phyloP scores from a whole-genome alignment of 1,140 invertebrate genomes.

The Spodoptera litura region DNA sequence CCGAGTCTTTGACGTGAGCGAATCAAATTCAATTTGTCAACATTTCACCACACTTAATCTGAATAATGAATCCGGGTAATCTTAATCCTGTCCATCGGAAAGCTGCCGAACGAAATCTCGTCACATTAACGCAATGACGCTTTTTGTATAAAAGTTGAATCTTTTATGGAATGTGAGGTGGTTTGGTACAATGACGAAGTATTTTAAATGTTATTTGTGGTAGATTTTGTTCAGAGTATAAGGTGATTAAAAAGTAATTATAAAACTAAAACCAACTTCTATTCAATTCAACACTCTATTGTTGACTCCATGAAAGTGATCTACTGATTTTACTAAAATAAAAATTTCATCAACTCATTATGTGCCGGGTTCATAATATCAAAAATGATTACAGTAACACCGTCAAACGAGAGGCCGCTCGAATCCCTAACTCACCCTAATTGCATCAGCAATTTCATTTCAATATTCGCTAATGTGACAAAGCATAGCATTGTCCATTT shows the following conservation, averaged over 20 bases:
- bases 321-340: too few species aligned
- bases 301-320: too few species aligned
- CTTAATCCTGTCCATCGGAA: slow-evolving; percentile 51
- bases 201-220: too few species aligned
- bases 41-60: slow-evolving; percentile 68
- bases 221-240: too few species aligned
- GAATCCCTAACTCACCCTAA: neutral
- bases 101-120: slow-evolving; percentile 45
- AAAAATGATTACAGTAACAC: too few species aligned
- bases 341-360: too few species aligned
- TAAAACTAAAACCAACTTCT: too few species aligned
- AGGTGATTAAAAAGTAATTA: too few species aligned
- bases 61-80: slow-evolving; percentile 69
- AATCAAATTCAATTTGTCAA: slow-evolving; percentile 77
- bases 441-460: neutral
- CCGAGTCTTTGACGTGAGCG: slow-evolving; percentile 64
- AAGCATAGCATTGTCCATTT: slow-evolving; percentile 12
- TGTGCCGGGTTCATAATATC: neutral
- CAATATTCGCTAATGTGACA: neutral
- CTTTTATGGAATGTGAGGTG: slow-evolving; percentile 9
- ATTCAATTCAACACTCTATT: too few species aligned
- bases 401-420: too few species aligned
- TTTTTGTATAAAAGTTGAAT: slow-evolving; percentile 36
- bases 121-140: slow-evolving; percentile 50
- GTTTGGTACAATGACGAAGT: too few species aligned